Evolutionary conservation across 2,113 vertebrate species (phyloP).

Genomic region (Brachyistius frenatus): DNA sequence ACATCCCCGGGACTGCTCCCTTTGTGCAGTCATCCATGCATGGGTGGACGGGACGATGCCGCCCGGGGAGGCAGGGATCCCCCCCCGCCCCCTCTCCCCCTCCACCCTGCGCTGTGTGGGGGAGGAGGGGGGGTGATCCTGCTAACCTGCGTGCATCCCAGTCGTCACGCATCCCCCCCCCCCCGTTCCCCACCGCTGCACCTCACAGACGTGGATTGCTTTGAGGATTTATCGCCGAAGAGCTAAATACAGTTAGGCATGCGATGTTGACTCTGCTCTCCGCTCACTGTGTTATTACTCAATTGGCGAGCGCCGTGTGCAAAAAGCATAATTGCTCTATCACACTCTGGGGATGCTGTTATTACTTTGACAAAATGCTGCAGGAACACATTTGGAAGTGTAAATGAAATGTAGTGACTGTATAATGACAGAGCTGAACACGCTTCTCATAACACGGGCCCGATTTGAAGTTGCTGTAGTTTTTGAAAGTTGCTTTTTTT

Average conservation of each 20-base stretch:
- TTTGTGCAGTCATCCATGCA: conserved; percentile 76
- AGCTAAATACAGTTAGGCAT: conserved; percentile 69
- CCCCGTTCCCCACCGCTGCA: conserved; percentile 61
- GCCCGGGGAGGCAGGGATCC: conserved; percentile 67
- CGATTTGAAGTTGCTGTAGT: conserved; percentile 34
- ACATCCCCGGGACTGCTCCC: conserved; percentile 55
- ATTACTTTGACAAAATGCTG: conserved; percentile 32
- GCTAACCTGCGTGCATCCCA: conserved; percentile 57
- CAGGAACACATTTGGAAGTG: conserved; percentile 30
- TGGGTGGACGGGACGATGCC: conserved; percentile 65
- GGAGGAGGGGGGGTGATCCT: conserved; percentile 57
- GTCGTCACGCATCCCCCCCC: conserved; percentile 35
- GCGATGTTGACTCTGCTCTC: conserved; percentile 63
- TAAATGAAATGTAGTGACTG: conserved; percentile 40
- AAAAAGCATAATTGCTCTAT: conserved; percentile 51
- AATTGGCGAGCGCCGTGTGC: conserved; percentile 48
- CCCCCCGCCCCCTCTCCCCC: not conserved
- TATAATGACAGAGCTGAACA: conserved; percentile 32
- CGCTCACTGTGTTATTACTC: conserved; percentile 58
- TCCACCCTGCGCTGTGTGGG: conserved; percentile 14
- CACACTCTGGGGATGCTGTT: conserved; percentile 24
- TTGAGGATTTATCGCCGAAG: conserved; percentile 56
- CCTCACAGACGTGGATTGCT: conserved; percentile 51
- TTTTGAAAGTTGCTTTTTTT: conserved; percentile 22
- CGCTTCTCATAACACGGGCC: conserved; percentile 9